These are phyloP conservation scores for Ochropleura plecta DNA, from an alignment of 2,888 invertebrate species.

Conservation along the genomic window DNA sequence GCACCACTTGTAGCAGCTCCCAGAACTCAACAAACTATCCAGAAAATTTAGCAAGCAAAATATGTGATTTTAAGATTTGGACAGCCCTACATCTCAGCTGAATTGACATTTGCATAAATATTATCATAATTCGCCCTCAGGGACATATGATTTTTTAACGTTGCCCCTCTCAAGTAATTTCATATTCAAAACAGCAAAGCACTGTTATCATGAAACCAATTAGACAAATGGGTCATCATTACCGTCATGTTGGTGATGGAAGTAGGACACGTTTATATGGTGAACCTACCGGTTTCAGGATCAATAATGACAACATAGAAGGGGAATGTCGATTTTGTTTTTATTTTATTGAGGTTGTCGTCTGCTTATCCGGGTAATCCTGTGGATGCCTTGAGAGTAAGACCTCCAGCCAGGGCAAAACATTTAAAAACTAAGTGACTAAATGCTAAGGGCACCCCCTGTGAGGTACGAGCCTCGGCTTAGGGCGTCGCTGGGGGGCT, in stretches of 20 bases:
- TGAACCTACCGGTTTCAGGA: neutral
- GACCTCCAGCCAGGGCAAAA: no score
- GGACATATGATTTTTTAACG: neutral
- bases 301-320: neutral
- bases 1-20: no score
- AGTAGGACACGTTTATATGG: neutral
- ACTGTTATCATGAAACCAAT: conserved; percentile 25
- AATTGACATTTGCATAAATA: neutral
- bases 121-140: neutral
- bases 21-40: no score
- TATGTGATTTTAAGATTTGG: neutral
- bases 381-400: no score
- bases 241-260: conserved; percentile 1
- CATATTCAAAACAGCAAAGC: neutral
- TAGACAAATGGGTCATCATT: conserved; percentile 20
- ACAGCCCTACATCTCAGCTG: neutral
- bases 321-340: neutral
- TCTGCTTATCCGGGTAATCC: no score
- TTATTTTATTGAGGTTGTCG: no score
- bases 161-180: no score
- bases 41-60: no score
- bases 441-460: no score
- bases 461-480: no score
- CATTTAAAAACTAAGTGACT: no score
- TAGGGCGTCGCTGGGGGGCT: no score